These are phyloP conservation scores for Oxycera nigricornis DNA, from an alignment of 2,888 invertebrate genomes.

Conservation along the genomic window DNA sequence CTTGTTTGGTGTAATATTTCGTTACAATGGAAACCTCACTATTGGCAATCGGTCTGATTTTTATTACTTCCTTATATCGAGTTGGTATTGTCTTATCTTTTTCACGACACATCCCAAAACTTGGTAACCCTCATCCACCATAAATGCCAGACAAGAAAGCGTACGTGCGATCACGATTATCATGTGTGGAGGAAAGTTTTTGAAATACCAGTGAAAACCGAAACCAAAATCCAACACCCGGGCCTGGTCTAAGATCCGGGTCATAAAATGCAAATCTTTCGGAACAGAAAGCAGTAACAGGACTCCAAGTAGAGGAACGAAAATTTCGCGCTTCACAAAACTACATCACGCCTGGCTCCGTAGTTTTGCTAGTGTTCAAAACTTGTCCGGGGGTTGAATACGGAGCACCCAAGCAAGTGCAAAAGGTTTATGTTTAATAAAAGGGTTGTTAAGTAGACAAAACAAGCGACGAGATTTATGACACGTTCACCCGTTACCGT, in stretches of 20 bases:
- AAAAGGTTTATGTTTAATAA: slow-evolving; percentile 39
- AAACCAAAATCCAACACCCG: background rate
- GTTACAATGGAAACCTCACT: too few species aligned
- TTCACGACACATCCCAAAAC: too few species aligned
- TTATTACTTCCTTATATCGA: too few species aligned
- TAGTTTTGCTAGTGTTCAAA: background rate
- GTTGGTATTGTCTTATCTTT: too few species aligned
- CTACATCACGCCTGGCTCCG: background rate
- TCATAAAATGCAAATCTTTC: slow-evolving; percentile 37
- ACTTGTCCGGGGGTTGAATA: background rate
- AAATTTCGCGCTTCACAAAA: slow-evolving; percentile 27
- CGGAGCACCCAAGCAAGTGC: slow-evolving; percentile 1
- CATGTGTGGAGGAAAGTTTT: slow-evolving; percentile 12
- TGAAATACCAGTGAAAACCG: background rate
- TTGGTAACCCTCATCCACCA: slow-evolving; percentile 4
- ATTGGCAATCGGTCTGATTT: too few species aligned
- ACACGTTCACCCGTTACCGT: background rate
- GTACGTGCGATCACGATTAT: background rate
- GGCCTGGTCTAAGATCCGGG: slow-evolving; percentile 12
- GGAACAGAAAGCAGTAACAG: slow-evolving; percentile 5
- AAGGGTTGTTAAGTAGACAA: slow-evolving; percentile 39
- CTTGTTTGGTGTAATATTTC: too few species aligned
- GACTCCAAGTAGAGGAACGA: slow-evolving; percentile 25
- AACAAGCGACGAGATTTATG: slow-evolving; percentile 39
- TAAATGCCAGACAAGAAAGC: background rate